These are phyloP conservation scores for Ophraella communa DNA, from an alignment of 2,888 invertebrate species.

Conservation along the genomic window DNA sequence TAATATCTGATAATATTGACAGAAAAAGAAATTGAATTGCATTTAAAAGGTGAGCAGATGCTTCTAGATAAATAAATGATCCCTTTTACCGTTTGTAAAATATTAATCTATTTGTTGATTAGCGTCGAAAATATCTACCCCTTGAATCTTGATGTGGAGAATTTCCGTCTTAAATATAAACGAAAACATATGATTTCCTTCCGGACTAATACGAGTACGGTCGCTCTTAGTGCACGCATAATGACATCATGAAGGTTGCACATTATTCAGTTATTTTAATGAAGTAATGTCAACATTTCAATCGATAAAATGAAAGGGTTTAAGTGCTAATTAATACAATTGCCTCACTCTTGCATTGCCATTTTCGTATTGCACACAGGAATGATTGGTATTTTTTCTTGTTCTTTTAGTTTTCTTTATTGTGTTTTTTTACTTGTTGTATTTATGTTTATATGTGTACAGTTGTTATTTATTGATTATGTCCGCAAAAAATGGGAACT, in stretches of 20 bases:
- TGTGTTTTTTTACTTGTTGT: background rate
- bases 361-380: background rate
- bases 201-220: background rate
- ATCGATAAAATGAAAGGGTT: slow-evolving; percentile 4
- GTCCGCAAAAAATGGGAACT: background rate
- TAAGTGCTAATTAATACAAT: slow-evolving; percentile 2
- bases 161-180: too few relatives aligned
- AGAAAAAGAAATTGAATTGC: too few relatives aligned
- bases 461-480: background rate
- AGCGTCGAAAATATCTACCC: too few relatives aligned
- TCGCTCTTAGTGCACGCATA: background rate
- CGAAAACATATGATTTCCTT: too few relatives aligned
- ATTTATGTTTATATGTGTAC: background rate
- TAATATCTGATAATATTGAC: too few relatives aligned
- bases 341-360: background rate
- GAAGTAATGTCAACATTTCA: slow-evolving; percentile 10
- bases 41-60: too few relatives aligned
- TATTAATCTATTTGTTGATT: too few relatives aligned
- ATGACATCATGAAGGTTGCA: slow-evolving; percentile 13
- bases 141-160: too few relatives aligned
- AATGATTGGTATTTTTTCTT: background rate
- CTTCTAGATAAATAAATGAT: too few relatives aligned
- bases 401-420: background rate
- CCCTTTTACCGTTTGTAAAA: too few relatives aligned
- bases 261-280: slow-evolving; percentile 19